A percentile compares a stretch with the other conserved stretches of the same genome.
Evolutionary conservation across 64 coral and sea anemone species (phyloP).

Genomic region (Trachythela sp.): DNA sequence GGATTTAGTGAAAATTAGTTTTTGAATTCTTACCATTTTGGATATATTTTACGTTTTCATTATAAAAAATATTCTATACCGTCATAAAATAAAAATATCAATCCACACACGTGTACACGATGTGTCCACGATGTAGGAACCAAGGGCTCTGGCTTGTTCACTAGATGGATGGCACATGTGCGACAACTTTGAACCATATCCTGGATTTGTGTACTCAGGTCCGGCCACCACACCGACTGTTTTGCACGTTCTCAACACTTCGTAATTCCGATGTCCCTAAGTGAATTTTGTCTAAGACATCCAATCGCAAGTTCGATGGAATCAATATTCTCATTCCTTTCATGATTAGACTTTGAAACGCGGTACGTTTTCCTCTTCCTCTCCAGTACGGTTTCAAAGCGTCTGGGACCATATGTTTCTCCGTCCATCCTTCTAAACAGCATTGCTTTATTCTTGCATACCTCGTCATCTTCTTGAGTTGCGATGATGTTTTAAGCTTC

Average conservation of each 20-base stretch:
- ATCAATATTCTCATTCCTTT: too few species aligned
- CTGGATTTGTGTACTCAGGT: background rate
- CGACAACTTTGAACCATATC: background rate
- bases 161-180: background rate
- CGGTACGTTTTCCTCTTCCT: constrained; percentile 40
- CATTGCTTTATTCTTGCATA: constrained; percentile 36
- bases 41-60: too few species aligned
- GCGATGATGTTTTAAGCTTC: too few species aligned
- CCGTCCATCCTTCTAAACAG: too few species aligned
- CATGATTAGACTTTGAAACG: constrained; percentile 30
- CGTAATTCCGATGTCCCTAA: background rate
- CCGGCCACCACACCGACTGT: constrained; percentile 5
- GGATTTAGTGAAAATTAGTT: too few species aligned
- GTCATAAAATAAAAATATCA: too few species aligned
- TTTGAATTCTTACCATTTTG: too few species aligned
- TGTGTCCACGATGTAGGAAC: background rate
- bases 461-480: constrained; percentile 50
- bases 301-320: too few species aligned
- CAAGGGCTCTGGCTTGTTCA: background rate
- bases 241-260: background rate
- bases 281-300: background rate
- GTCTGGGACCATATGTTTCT: too few species aligned
- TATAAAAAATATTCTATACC: too few species aligned
- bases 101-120: too few species aligned
- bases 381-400: constrained; percentile 51